phyloP scores from a whole-genome alignment of 2,888 invertebrate genomes.

The Euzetes globulus region DNA sequence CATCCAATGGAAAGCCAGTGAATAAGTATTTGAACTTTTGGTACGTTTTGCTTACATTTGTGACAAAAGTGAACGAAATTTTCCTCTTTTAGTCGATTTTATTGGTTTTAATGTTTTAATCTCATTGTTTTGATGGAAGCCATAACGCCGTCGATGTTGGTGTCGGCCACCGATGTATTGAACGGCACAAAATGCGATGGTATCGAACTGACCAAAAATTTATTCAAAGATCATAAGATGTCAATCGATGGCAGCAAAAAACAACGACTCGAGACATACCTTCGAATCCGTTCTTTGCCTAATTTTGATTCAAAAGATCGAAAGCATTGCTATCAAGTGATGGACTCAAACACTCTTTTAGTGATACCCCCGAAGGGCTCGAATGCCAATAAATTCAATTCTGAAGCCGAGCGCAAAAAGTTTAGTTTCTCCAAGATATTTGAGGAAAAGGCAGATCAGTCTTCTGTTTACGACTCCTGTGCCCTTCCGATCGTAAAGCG shows the following conservation, averaged over 20 bases:
- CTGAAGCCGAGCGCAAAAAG: not conserved
- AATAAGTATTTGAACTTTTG: not conserved
- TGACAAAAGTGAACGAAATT: too few species aligned
- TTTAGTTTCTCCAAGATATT: conserved; percentile 64
- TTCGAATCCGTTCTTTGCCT: not conserved
- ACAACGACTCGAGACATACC: not conserved
- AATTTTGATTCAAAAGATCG: not conserved
- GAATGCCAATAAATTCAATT: not conserved
- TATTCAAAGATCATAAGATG: conserved; percentile 7
- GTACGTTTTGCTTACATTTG: not conserved
- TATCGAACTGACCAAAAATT: not conserved
- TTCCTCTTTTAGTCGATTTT: not conserved
- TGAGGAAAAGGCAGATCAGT: conserved; percentile 66
- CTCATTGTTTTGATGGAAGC: not conserved
- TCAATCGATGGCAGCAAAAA: not conserved
- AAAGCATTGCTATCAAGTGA: not conserved
- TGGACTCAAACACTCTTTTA: not conserved
- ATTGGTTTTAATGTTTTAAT: not conserved
- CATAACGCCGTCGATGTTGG: not conserved
- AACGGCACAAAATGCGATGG: not conserved
- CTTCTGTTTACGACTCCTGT: conserved; percentile 71
- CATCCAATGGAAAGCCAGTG: not conserved
- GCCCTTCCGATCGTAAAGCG: conserved; percentile 76
- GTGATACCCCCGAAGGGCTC: not conserved
- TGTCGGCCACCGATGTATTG: not conserved